phyloP scores from a whole-genome alignment of 2,797 vertebrate species.

The Xiphorhynchus erythropygius region DNA sequence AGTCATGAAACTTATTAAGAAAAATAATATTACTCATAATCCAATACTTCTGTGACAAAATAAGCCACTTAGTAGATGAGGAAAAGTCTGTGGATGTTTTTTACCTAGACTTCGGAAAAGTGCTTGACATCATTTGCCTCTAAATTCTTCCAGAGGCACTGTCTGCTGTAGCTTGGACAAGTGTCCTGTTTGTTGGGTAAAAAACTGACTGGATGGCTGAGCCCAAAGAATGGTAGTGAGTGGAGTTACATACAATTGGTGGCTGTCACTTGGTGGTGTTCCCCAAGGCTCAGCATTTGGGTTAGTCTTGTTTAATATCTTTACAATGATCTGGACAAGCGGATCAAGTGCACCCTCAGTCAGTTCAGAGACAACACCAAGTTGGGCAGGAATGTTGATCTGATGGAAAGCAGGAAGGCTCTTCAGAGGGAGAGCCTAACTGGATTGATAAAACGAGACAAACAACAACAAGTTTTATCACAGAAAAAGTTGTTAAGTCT shows the following conservation, averaged over 20 bases:
- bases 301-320: not conserved
- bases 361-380: not conserved
- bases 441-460: not conserved
- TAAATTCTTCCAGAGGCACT: not conserved
- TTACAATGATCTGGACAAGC: not conserved
- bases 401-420: not conserved
- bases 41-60: not conserved
- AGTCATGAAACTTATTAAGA: not conserved
- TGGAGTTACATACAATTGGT: not conserved
- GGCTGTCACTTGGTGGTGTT: not conserved
- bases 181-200: not conserved
- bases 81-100: not conserved
- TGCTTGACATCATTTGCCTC: not conserved
- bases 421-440: not conserved
- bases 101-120: no score
- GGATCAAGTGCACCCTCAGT: not conserved
- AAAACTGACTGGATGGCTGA: not conserved
- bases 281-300: not conserved
- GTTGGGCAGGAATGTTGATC: not conserved
- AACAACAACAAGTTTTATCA: no score
- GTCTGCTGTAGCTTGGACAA: not conserved
- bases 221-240: not conserved
- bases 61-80: not conserved
- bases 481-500: no score
- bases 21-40: not conserved